Conservation (phyloP, 1,140 invertebrate genomes). For the Oscheius sp. region DNA sequence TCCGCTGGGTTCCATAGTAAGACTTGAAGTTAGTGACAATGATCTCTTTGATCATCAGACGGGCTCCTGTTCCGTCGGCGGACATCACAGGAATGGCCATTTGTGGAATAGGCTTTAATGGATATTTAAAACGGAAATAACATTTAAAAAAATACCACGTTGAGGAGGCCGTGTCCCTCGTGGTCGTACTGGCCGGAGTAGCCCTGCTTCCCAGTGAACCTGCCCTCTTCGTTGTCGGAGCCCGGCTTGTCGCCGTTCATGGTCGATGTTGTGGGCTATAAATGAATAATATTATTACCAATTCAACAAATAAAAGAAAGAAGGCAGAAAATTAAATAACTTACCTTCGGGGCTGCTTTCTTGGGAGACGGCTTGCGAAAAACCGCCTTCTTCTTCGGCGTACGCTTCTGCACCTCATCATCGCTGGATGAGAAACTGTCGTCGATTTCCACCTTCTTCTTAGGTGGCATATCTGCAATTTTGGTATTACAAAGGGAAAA, state of each 20-base stretch:
- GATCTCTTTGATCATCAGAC: conserved; percentile 87
- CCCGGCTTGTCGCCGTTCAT: neutral
- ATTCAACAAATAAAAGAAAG: neutral
- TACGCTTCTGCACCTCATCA: neutral
- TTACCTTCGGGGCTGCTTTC: neutral
- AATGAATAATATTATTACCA: neutral
- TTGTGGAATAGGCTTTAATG: conserved; percentile 27
- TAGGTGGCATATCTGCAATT: neutral
- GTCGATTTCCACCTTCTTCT: neutral
- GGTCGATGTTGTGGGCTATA: neutral
- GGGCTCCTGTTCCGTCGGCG: conserved; percentile 44
- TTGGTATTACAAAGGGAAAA: neutral
- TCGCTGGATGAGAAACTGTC: neutral
- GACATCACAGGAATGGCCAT: conserved; percentile 24
- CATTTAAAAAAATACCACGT: conserved; percentile 20
- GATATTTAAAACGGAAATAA: neutral
- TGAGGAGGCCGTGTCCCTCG: conserved; percentile 42
- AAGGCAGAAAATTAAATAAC: neutral
- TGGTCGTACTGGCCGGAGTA: conserved; percentile 2
- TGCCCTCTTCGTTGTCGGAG: neutral
- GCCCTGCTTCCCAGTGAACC: neutral
- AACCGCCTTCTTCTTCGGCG: neutral
- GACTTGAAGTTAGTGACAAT: conserved; percentile 94
- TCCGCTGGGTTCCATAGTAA: conserved; percentile 73
- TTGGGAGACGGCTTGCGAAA: neutral